Evolutionary conservation across 2,113 vertebrate genomes (phyloP).

Genomic region (Ageneiosus marmoratus): DNA sequence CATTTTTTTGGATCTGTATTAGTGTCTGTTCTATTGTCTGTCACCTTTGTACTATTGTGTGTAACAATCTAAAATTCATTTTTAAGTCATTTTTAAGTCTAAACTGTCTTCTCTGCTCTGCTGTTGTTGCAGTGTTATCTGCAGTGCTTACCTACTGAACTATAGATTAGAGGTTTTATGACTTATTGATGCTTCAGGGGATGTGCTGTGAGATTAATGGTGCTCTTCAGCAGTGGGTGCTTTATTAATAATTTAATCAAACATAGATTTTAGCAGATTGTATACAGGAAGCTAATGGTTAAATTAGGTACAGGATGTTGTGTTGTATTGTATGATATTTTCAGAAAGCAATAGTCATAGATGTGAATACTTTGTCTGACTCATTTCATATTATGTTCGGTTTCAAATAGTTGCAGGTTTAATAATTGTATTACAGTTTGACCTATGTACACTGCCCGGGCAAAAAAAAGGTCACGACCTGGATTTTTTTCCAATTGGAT

Average conservation of each 20-base stretch:
- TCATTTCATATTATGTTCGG: background rate
- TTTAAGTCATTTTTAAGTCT: background rate
- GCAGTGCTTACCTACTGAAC: background rate
- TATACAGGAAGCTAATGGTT: background rate
- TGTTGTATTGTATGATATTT: background rate
- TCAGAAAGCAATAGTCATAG: background rate
- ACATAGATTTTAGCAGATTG: slow-evolving; percentile 33
- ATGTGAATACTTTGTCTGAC: background rate
- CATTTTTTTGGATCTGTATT: background rate
- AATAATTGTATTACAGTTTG: background rate
- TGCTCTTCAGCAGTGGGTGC: background rate
- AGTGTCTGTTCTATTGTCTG: background rate
- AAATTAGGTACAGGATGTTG: slow-evolving; percentile 14
- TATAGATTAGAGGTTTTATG: slow-evolving; percentile 13
- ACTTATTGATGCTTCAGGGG: slow-evolving; percentile 41
- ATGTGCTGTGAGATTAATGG: slow-evolving; percentile 28
- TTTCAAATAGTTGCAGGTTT: background rate
- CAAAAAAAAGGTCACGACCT: too few species aligned
- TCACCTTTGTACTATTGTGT: background rate
- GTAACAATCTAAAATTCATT: background rate
- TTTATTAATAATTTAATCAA: slow-evolving; percentile 46
- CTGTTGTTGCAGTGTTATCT: background rate
- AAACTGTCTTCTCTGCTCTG: background rate
- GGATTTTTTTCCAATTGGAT: too few species aligned
- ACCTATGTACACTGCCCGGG: too few species aligned